Base-by-base conservation (phyloP, 2,888 invertebrate genomes). In the Ophraella communa region DNA sequence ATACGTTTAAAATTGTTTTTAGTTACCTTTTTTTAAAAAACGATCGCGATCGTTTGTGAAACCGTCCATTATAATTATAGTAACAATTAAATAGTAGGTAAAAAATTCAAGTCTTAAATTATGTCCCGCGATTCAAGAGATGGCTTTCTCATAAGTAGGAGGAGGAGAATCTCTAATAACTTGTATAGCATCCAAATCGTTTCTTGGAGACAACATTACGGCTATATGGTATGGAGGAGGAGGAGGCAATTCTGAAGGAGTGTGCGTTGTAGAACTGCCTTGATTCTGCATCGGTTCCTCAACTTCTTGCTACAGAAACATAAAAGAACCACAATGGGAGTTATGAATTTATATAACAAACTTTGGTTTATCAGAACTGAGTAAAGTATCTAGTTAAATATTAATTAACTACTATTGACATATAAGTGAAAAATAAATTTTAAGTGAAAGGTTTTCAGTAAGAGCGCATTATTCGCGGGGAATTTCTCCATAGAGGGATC, bases 191-290 rank as follows among this genome's bases (percentile, higher is more conserved):
- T 77, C 76, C 27, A 81, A 78, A 56, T 87, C 69, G 44, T 71
- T 71, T 55, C 86, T 86, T 60, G 91, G 91, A 77, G 92, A 87
- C 72, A 92, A 83, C 75, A 79, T 74, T 35, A 93, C 90, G 42
- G 93, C 92, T 83, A 92, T 91, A 83, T 92, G 92, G 84, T 93
- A 93, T 8, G 93, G 92, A n/a, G 93, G 93, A 18, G 93, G 93
- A 18, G 92, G 89, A 4, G 86, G 88, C 49, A 88, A 85, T 73
- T 79, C 79, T 30, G 73, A 66, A 18, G 72, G 39, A 59, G 64
- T 67, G 51, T 49, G 68, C 24, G 33, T 17, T 11, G 58, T 59
- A 4, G 62, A 52, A 33, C 72, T 67, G 64, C 72, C 68, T 65
- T 73, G 74, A 53, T 57, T 68, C 42, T 66, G 72, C 3, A 20